Conservation (phyloP, 2,113 vertebrate species). For the Stigmatopora nigra region DNA sequence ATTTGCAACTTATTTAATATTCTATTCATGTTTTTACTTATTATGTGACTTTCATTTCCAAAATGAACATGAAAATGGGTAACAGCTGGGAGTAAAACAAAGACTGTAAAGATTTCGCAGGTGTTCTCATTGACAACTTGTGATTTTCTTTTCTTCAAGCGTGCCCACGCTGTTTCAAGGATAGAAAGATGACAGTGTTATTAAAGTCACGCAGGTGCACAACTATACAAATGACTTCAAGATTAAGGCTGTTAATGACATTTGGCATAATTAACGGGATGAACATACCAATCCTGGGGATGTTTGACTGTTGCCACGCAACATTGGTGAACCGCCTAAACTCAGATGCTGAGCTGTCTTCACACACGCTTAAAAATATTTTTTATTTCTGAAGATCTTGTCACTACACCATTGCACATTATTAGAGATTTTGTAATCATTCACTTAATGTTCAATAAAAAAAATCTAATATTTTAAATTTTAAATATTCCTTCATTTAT, state of each 20-base stretch:
- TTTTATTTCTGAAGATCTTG: not conserved
- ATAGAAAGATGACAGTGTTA: not conserved
- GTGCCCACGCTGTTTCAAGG: not conserved
- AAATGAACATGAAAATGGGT: not conserved
- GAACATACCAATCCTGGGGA: not conserved
- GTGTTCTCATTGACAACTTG: conserved; percentile 2
- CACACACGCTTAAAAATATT: not conserved
- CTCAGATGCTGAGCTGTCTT: not conserved
- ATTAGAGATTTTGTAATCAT: no score
- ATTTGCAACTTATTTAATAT: not conserved
- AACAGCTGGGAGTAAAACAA: not conserved
- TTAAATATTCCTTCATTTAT: no score
- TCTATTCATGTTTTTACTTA: not conserved
- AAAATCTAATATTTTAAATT: no score
- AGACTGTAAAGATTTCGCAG: not conserved
- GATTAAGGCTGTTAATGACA: not conserved
- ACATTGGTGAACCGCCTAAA: not conserved
- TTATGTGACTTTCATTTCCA: not conserved
- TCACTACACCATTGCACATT: not conserved
- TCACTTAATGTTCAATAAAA: no score
- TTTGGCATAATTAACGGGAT: not conserved
- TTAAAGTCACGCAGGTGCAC: not conserved
- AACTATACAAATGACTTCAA: not conserved
- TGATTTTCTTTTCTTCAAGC: conserved; percentile 2
- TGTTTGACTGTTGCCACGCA: not conserved